phyloP scores from a whole-genome alignment of 1,140 invertebrate genomes.

The Sminthurides bifidus region DNA sequence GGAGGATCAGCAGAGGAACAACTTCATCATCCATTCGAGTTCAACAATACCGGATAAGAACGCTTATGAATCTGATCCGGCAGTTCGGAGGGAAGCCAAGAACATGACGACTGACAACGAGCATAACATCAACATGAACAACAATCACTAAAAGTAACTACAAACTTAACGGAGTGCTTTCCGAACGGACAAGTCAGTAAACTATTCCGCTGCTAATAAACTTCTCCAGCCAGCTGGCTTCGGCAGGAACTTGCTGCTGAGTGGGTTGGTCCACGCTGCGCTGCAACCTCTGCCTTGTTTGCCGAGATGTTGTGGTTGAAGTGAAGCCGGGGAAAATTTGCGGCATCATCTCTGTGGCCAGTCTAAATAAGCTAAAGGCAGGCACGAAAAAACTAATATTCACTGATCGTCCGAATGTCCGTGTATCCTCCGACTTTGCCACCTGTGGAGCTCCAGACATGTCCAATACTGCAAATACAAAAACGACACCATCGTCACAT shows the following conservation, averaged over 20 bases:
- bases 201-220: constrained; percentile 18
- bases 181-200: no score
- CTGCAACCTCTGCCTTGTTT: background rate
- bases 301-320: constrained; percentile 20
- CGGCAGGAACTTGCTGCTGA: background rate
- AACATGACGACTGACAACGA: no score
- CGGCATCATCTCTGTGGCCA: constrained; percentile 27
- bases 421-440: background rate
- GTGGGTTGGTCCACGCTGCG: background rate
- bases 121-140: no score
- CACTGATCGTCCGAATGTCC: constrained; percentile 15
- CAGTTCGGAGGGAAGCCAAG: no score
- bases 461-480: constrained; percentile 14
- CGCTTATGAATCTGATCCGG: no score
- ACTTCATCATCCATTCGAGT: no score
- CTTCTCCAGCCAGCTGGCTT: constrained; percentile 10
- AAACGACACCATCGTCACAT: constrained; percentile 1
- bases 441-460: constrained; percentile 6
- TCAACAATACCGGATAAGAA: no score
- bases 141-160: no score
- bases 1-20: no score
- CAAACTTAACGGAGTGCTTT: no score
- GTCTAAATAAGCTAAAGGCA: constrained; percentile 26
- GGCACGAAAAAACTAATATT: constrained; percentile 31
- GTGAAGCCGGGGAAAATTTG: constrained; percentile 29